phyloP scores from a whole-genome alignment of 23 tunicate species.

The Halocynthia aurantium region DNA sequence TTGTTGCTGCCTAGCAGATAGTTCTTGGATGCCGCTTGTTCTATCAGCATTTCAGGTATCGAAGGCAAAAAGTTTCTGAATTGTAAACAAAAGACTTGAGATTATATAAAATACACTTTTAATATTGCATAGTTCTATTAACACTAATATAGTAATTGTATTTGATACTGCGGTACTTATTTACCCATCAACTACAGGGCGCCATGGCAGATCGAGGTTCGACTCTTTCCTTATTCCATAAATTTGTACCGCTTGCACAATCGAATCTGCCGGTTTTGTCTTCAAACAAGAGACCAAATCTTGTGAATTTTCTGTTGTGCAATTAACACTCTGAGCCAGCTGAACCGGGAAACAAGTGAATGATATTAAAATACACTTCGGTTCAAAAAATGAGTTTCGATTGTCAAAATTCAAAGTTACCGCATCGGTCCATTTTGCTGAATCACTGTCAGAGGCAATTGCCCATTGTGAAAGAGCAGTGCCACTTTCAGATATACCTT shows the following conservation, averaged over 20 bases:
- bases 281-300: conserved; percentile 29
- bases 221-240: conserved; percentile 11
- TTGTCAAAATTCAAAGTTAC: too few relatives aligned
- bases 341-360: not conserved
- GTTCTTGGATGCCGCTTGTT: conserved; percentile 42
- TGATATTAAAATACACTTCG: too few relatives aligned
- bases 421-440: too few relatives aligned
- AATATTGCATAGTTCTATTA: too few relatives aligned
- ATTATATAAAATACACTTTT: not conserved
- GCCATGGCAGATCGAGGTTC: conserved; percentile 36
- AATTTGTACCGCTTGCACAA: conserved; percentile 21
- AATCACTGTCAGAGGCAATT: too few relatives aligned
- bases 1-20: conserved; percentile 50
- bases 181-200: conserved; percentile 55
- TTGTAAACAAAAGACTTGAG: not conserved
- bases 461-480: conserved; percentile 58
- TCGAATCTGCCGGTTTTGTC: conserved; percentile 22
- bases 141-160: too few relatives aligned
- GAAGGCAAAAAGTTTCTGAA: conserved; percentile 40
- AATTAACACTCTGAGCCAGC: conserved; percentile 22
- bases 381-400: too few relatives aligned
- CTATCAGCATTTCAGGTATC: conserved; percentile 27
- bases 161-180: not conserved
- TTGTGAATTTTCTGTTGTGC: conserved; percentile 31
- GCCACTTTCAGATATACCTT: conserved; percentile 64